Conservation (phyloP, 2,797 vertebrate genomes). For the Siniperca scherzeri region DNA sequence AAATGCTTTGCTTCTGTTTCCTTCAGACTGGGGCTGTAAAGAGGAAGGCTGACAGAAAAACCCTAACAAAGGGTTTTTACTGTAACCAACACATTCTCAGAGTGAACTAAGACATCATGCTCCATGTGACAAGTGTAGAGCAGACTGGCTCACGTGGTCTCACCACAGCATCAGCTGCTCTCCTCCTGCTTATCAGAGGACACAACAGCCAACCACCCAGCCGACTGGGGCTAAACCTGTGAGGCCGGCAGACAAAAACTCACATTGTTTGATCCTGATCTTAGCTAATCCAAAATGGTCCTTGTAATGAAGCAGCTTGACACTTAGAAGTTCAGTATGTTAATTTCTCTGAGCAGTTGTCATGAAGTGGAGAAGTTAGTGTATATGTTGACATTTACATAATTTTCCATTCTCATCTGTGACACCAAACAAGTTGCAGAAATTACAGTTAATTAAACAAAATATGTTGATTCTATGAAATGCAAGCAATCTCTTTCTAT, state of each 20-base stretch:
- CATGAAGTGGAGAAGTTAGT: background rate
- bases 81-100: background rate
- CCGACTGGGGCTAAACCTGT: conserved; percentile 3
- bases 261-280: conserved; percentile 1
- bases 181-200: conserved; percentile 31
- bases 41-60: background rate
- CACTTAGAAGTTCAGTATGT: background rate
- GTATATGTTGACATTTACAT: background rate
- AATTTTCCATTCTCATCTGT: background rate
- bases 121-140: conserved; percentile 24
- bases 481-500: background rate
- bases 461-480: background rate
- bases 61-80: background rate
- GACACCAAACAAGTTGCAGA: background rate
- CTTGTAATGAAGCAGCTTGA: background rate
- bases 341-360: background rate
- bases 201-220: background rate
- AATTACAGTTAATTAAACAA: background rate
- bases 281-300: background rate
- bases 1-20: background rate
- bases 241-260: conserved; percentile 34
- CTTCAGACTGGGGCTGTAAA: background rate
- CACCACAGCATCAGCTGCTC: conserved; percentile 62
- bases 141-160: conserved; percentile 16
- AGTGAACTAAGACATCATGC: background rate